Conservation (phyloP, 1,140 invertebrate genomes). For the Cyrtorhinus lividipennis region DNA sequence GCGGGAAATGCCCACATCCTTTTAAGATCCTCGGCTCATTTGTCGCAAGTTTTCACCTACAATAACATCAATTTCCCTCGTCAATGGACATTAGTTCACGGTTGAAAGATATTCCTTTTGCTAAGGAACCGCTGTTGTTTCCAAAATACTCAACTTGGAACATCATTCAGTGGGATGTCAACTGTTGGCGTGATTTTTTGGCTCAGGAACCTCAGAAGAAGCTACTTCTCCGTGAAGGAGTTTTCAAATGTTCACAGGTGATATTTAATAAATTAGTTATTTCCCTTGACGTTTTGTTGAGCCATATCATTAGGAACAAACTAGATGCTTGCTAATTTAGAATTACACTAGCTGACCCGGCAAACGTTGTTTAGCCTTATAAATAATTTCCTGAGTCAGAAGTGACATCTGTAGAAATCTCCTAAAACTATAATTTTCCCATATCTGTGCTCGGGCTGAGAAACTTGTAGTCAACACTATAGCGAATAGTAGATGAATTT, state of each 20-base stretch:
- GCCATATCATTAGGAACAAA: background rate
- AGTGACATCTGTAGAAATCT: background rate
- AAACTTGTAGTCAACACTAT: no score
- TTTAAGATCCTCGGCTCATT: no score
- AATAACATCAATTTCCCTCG: no score
- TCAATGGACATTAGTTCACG: no score
- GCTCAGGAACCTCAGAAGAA: conserved; percentile 4
- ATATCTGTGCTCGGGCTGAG: no score
- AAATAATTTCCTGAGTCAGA: background rate
- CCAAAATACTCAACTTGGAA: background rate
- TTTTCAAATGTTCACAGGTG: background rate
- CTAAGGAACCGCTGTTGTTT: background rate
- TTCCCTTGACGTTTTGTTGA: background rate
- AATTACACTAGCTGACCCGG: background rate
- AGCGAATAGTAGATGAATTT: no score
- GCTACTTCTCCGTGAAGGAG: background rate
- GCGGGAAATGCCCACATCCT: no score
- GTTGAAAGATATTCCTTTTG: no score
- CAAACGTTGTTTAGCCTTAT: no score
- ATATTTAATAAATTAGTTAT: background rate
- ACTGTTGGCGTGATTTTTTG: conserved; percentile 11
- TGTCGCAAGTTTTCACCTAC: no score
- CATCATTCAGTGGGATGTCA: background rate
- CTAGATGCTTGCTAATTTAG: background rate
- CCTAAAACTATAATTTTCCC: no score